phyloP scores from a whole-genome alignment of 2,888 invertebrate species.

The Dexiosoma caninum region DNA sequence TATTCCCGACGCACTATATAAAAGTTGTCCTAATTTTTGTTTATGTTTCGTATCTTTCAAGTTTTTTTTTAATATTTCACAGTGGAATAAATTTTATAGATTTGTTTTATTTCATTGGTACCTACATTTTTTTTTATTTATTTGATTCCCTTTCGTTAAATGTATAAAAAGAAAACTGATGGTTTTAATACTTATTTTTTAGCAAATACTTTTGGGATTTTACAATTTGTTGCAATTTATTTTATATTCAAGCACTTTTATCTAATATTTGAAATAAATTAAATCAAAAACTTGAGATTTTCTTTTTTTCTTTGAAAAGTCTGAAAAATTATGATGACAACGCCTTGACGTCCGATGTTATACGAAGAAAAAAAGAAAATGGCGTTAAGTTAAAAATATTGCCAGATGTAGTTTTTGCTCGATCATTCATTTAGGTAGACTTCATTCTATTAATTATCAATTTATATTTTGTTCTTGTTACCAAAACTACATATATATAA shows the following conservation, averaged over 20 bases:
- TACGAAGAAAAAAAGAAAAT: conserved; percentile 62
- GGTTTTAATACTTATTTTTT: conserved; percentile 14
- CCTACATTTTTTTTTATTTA: conserved; percentile 63
- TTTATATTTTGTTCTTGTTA: no score
- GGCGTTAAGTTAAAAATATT: conserved; percentile 32
- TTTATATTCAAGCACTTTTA: conserved; percentile 38
- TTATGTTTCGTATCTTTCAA: background rate
- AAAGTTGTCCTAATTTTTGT: background rate
- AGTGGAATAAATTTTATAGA: background rate
- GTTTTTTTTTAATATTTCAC: background rate
- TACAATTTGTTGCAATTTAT: conserved; percentile 7
- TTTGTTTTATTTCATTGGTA: conserved; percentile 42
- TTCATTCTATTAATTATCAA: no score
- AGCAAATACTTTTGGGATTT: conserved; percentile 11
- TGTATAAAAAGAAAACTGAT: conserved; percentile 49
- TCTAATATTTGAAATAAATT: conserved; percentile 14
- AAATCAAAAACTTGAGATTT: conserved; percentile 36
- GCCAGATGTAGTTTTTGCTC: conserved; percentile 9
- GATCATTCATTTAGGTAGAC: no score
- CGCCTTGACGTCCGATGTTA: conserved; percentile 65
- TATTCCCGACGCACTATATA: conserved; percentile 3
- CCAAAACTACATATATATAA: no score
- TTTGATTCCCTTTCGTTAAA: conserved; percentile 58
- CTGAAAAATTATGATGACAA: conserved; percentile 73
- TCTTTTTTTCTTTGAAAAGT: conserved; percentile 70